phyloP scores from a whole-genome alignment of 2,888 invertebrate genomes.

The Apeira syringaria region DNA sequence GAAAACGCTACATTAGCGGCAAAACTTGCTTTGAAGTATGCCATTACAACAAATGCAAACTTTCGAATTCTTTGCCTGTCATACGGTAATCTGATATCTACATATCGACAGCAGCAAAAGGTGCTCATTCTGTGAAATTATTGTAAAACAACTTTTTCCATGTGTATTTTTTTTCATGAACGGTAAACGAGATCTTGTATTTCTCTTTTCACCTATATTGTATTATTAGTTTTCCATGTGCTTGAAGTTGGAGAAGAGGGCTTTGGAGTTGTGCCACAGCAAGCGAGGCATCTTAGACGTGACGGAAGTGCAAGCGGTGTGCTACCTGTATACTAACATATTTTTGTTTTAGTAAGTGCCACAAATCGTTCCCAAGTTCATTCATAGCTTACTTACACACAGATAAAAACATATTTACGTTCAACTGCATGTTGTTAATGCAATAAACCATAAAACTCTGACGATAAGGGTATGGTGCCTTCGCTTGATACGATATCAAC shows the following conservation, averaged over 20 bases:
- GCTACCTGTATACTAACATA: conserved; percentile 57
- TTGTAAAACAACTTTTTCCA: too few relatives aligned
- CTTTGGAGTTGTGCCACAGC: conserved; percentile 52
- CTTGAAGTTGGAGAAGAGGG: conserved; percentile 45
- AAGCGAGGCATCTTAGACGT: conserved; percentile 56
- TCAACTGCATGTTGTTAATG: too few relatives aligned
- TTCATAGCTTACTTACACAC: too few relatives aligned
- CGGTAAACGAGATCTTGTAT: too few relatives aligned
- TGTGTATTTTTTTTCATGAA: too few relatives aligned
- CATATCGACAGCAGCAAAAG: conserved; percentile 43
- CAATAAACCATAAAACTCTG: too few relatives aligned
- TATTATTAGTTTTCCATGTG: conserved; percentile 56
- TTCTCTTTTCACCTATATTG: too few relatives aligned
- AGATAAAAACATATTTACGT: too few relatives aligned
- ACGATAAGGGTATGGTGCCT: too few relatives aligned
- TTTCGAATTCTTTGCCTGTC: conserved; percentile 78
- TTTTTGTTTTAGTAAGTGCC: conserved; percentile 60
- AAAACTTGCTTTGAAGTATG: conserved; percentile 80
- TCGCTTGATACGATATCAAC: too few relatives aligned
- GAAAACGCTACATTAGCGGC: conserved; percentile 81
- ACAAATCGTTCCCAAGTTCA: too few relatives aligned
- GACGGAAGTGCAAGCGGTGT: conserved; percentile 54
- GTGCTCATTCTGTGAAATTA: too few relatives aligned
- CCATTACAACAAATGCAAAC: conserved; percentile 74
- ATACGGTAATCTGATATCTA: conserved; percentile 76